phyloP scores from a whole-genome alignment of 2,113 vertebrate genomes.

The Catharus bicknelli region DNA sequence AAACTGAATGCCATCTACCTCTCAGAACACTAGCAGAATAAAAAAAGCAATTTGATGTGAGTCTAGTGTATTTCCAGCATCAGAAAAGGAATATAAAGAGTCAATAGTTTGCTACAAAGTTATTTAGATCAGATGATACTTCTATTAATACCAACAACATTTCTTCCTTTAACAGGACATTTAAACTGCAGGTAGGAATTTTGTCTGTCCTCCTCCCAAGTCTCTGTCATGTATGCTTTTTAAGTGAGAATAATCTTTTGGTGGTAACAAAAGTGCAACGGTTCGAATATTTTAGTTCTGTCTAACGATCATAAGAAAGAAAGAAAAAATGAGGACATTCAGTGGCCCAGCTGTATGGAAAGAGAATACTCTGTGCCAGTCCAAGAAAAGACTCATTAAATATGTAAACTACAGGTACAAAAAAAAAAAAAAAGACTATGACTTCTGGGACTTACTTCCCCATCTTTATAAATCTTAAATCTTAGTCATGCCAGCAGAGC shows the following conservation, averaged over 20 bases:
- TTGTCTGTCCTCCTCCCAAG: not conserved
- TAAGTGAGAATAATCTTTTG: not conserved
- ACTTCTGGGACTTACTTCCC: not conserved
- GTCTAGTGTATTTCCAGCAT: not conserved
- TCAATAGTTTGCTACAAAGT: not conserved
- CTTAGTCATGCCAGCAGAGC: not conserved
- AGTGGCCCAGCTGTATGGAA: not conserved
- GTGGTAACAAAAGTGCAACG: not conserved
- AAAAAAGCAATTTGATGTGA: not conserved
- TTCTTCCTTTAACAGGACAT: not conserved
- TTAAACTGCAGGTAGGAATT: not conserved
- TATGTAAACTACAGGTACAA: not conserved
- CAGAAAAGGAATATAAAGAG: not conserved
- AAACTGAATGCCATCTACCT: not conserved
- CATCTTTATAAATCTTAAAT: not conserved
- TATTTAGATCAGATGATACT: not conserved
- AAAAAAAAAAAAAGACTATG: not conserved
- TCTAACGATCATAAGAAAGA: not conserved
- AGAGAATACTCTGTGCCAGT: not conserved
- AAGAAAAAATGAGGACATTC: not conserved
- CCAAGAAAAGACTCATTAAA: not conserved
- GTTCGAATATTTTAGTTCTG: accelerated
- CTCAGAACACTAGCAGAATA: not conserved
- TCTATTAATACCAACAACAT: not conserved
- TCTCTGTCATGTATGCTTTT: not conserved